A percentile compares a stretch with the other conserved stretches of the same genome.
phyloP scores from a whole-genome alignment of 2,888 invertebrate genomes.

The Eupithecia insigniata region DNA sequence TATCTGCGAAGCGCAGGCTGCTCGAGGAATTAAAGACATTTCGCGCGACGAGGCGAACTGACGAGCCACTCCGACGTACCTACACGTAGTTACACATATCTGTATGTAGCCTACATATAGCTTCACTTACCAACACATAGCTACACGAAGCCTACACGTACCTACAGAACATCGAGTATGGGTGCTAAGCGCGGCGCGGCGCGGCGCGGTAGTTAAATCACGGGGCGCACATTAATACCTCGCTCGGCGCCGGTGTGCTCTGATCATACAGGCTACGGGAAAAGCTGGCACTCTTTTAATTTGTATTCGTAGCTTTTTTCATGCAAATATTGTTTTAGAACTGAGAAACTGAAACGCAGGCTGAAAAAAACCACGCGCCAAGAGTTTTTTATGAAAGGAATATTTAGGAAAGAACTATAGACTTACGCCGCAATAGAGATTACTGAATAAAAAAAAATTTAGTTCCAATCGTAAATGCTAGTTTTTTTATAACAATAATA shows the following conservation, averaged over 20 bases:
- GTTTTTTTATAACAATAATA: too few species aligned
- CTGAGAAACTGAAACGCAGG: background rate
- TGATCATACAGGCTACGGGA: background rate
- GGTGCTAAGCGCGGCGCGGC: background rate
- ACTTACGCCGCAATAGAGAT: background rate
- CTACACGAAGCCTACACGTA: background rate
- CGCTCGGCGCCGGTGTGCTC: slow-evolving; percentile 20
- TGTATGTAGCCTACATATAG: background rate
- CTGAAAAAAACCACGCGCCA: background rate
- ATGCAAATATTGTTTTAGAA: background rate
- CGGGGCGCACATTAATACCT: slow-evolving; percentile 23
- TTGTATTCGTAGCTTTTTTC: background rate
- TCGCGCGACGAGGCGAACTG: slow-evolving; percentile 12
- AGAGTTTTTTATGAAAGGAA: background rate
- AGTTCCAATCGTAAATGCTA: too few species aligned
- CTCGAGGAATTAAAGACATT: slow-evolving; percentile 15
- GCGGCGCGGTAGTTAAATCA: slow-evolving; percentile 22
- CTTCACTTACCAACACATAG: background rate
- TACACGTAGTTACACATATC: background rate
- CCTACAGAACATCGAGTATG: background rate
- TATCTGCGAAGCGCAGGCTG: slow-evolving; percentile 9
- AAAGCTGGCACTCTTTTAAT: slow-evolving; percentile 1
- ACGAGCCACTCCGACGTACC: background rate
- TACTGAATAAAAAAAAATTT: too few species aligned
- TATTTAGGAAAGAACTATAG: background rate